These are phyloP conservation scores for Rhea americana DNA, from an alignment of 2,113 vertebrate genomes.

Conservation along the genomic window DNA sequence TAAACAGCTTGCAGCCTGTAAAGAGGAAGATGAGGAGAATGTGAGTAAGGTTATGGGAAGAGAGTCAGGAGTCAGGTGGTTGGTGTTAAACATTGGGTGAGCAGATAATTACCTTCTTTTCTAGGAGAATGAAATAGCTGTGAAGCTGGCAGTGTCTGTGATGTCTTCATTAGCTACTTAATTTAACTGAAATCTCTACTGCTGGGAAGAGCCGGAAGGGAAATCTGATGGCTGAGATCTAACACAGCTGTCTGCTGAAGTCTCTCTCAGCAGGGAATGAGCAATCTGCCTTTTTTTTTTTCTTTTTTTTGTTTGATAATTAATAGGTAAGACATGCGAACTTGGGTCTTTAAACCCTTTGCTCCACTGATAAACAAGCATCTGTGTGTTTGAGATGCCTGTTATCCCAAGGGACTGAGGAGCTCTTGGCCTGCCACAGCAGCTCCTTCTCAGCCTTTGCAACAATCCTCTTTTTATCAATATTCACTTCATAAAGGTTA, in stretches of 20 bases:
- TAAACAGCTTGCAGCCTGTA: neutral
- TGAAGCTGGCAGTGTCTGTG: neutral
- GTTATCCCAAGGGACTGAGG: neutral
- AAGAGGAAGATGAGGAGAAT: neutral
- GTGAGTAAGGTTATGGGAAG: neutral
- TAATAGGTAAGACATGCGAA: neutral
- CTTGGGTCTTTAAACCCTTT: neutral
- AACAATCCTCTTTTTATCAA: rapidly evolving
- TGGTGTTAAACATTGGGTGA: neutral
- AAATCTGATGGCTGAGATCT: constrained; percentile 33
- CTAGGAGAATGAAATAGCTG: constrained; percentile 3
- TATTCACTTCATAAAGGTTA: neutral
- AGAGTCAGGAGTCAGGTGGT: neutral
- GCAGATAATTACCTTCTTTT: neutral
- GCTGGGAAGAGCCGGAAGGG: constrained; percentile 11
- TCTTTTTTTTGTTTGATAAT: neutral
- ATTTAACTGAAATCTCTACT: constrained; percentile 30
- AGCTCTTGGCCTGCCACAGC: neutral
- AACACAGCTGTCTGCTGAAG: neutral
- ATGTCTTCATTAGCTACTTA: constrained; percentile 42
- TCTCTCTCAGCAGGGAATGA: neutral
- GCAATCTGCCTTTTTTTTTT: neutral
- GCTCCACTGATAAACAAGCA: neutral
- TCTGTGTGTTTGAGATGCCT: neutral
- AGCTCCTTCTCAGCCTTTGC: neutral